phyloP scores from a whole-genome alignment of 2,797 vertebrate species.

The Tiaroga cobitis region DNA sequence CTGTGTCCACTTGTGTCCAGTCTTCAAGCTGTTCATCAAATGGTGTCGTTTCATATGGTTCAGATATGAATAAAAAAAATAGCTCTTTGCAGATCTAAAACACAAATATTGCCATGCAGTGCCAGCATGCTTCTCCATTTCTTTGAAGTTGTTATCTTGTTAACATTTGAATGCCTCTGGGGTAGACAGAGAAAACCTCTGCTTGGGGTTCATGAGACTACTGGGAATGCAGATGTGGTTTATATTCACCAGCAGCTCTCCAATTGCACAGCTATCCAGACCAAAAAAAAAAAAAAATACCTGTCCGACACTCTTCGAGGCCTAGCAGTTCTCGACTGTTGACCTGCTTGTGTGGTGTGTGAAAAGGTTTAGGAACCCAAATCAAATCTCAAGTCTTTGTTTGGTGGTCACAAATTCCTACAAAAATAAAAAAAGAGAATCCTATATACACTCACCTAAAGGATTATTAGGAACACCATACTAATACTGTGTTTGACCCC shows the following conservation, averaged over 20 bases:
- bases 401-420: no score
- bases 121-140: conserved; percentile 33
- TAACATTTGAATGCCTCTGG: conserved; percentile 62
- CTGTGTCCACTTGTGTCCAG: conserved; percentile 15
- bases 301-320: not conserved
- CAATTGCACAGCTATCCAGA: conserved; percentile 33
- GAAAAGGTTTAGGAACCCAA: not conserved
- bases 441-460: no score
- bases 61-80: conserved; percentile 38
- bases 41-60: conserved; percentile 16
- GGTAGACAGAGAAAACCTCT: conserved; percentile 35
- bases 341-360: not conserved
- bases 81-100: conserved; percentile 40
- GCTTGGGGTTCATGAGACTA: conserved; percentile 42
- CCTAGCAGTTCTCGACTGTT: not conserved
- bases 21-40: conserved; percentile 56
- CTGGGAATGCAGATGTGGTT: conserved; percentile 49
- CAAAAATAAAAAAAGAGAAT: no score
- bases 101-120: conserved; percentile 35
- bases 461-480: no score
- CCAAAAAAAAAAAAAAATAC: not conserved
- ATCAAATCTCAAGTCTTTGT: not conserved
- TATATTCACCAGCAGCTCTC: conserved; percentile 50
- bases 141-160: conserved; percentile 68
- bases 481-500: no score